Conservation (phyloP, 2,888 invertebrate species). For the Byasa hedistus region DNA sequence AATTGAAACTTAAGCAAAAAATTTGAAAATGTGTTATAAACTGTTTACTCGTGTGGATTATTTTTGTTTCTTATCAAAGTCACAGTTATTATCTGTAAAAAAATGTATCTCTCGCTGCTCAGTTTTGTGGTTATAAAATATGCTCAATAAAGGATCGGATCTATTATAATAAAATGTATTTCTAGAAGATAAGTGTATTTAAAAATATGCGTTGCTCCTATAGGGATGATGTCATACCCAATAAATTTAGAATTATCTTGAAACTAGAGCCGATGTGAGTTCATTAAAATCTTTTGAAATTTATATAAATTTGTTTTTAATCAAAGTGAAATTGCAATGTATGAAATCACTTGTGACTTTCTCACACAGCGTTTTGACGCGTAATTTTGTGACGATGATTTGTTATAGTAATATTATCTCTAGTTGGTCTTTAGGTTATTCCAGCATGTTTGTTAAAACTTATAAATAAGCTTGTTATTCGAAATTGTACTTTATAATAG, state of each 20-base stretch:
- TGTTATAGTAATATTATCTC: constrained; percentile 41
- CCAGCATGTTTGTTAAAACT: constrained; percentile 50
- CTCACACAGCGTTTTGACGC: constrained; percentile 68
- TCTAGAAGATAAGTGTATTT: constrained; percentile 9
- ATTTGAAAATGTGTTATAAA: too few relatives aligned
- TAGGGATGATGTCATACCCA: constrained; percentile 68
- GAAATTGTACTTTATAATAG: constrained; percentile 14
- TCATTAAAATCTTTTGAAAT: constrained; percentile 43
- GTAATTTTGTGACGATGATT: constrained; percentile 37
- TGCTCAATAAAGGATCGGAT: constrained; percentile 4
- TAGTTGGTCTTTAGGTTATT: constrained; percentile 73
- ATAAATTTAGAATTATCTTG: constrained; percentile 75
- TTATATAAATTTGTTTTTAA: constrained; percentile 57
- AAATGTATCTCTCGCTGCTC: not conserved
- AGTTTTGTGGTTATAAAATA: not conserved
- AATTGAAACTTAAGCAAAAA: too few relatives aligned
- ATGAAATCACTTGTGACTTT: constrained; percentile 71
- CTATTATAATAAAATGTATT: constrained; percentile 4
- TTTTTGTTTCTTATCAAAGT: not conserved
- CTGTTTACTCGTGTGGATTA: not conserved
- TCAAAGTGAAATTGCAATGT: constrained; percentile 68
- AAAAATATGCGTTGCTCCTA: constrained; percentile 55
- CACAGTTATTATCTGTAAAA: not conserved
- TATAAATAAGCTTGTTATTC: constrained; percentile 28
- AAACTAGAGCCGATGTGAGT: constrained; percentile 54